Evolutionary conservation across 2,888 invertebrate species (phyloP).

Genomic region (Conus canariensis): DNA sequence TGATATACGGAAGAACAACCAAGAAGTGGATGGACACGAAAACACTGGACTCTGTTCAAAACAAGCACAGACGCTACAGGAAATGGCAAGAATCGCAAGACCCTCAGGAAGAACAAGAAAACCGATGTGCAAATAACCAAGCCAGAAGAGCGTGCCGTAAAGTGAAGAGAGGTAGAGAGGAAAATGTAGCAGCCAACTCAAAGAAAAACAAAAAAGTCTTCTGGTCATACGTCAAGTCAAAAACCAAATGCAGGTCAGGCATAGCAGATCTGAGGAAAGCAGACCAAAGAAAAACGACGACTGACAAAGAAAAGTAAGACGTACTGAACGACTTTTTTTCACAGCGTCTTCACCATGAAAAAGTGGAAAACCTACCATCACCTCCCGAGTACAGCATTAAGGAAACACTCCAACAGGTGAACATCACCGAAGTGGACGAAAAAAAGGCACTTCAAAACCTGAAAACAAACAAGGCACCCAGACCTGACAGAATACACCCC

Average conservation of each 20-base stretch:
- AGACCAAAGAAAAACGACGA: not conserved
- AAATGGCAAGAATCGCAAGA: not conserved
- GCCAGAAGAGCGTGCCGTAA: not conserved
- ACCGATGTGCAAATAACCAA: not conserved
- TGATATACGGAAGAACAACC: slow-evolving; percentile 5
- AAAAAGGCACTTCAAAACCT: slow-evolving; percentile 9
- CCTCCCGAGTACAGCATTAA: not conserved
- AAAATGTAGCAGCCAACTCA: slow-evolving; percentile 9
- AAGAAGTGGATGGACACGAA: not conserved
- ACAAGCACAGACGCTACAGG: not conserved
- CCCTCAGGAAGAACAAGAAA: not conserved
- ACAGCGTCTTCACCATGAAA: not conserved
- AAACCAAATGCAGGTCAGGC: slow-evolving; percentile 10
- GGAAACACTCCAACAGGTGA: slow-evolving; percentile 2
- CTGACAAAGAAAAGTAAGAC: not conserved
- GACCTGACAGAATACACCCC: not conserved
- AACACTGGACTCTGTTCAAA: slow-evolving; percentile 11
- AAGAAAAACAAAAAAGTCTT: not conserved
- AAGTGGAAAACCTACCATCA: not conserved
- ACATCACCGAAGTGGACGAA: not conserved
- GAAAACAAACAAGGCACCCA: not conserved
- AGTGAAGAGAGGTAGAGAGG: slow-evolving; percentile 1
- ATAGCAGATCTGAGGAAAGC: not conserved
- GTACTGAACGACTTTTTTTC: slow-evolving; percentile 6
- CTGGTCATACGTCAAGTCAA: not conserved